A percentile compares a stretch with the other conserved stretches of the same genome.
Conservation (phyloP, 2,888 invertebrate genomes). For the Oscheius sp. region DNA sequence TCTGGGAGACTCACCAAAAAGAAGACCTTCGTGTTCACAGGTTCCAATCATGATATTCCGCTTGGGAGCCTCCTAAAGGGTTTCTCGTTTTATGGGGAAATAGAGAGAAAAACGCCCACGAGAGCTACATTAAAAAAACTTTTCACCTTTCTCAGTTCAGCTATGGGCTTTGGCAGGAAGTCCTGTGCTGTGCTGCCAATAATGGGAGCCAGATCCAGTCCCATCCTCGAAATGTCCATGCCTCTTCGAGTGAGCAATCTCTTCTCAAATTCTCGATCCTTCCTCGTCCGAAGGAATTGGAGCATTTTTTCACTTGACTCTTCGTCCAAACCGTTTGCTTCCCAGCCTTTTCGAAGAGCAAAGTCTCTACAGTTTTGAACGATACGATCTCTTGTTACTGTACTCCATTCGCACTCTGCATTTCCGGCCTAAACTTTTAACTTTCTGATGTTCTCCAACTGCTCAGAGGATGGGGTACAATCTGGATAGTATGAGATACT, state of each 20-base stretch:
- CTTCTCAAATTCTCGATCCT: conserved; percentile 57
- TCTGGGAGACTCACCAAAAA: conserved; percentile 49
- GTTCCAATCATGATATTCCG: conserved; percentile 62
- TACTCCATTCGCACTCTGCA: conserved; percentile 63
- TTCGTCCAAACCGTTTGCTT: conserved; percentile 48
- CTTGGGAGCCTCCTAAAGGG: conserved; percentile 55
- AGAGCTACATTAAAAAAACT: background rate
- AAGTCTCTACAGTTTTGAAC: conserved; percentile 53
- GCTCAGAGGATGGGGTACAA: too few species aligned
- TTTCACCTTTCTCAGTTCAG: conserved; percentile 47
- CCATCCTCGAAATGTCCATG: conserved; percentile 61
- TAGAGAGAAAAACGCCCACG: too few species aligned
- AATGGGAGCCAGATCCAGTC: conserved; percentile 57
- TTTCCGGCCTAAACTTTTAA: conserved; percentile 42
- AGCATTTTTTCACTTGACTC: conserved; percentile 55
- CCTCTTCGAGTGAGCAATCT: conserved; percentile 55
- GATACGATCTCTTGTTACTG: conserved; percentile 49
- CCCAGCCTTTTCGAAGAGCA: conserved; percentile 58
- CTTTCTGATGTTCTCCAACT: too few species aligned
- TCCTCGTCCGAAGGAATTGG: conserved; percentile 48
- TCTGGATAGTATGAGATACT: too few species aligned
- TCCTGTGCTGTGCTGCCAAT: conserved; percentile 53
- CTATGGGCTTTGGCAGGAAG: conserved; percentile 59
- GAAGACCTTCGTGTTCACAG: conserved; percentile 60
- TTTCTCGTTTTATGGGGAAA: too few species aligned